Evolutionary conservation across 2,797 vertebrate species (phyloP).

Genomic region (Gymnoscopelus microlampas): DNA sequence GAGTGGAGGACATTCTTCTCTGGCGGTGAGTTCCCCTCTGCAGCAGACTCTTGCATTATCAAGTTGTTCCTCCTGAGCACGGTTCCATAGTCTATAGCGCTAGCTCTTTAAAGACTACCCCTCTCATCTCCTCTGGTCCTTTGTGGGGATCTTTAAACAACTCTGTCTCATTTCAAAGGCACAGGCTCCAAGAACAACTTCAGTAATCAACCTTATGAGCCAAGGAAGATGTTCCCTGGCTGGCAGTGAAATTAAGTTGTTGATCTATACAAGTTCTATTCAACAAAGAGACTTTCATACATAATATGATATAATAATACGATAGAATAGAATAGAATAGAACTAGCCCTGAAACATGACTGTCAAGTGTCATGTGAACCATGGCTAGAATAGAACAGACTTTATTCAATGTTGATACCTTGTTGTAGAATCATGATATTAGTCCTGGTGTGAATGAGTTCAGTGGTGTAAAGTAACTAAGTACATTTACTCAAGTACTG

Average conservation of each 20-base stretch:
- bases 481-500: no score
- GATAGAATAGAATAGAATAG: not conserved
- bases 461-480: no score
- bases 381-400: not conserved
- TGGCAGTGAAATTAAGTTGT: not conserved
- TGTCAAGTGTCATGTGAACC: no score
- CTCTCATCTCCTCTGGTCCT: slow-evolving; percentile 1
- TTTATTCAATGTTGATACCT: no score
- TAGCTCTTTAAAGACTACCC: slow-evolving; percentile 13
- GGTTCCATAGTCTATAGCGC: not conserved
- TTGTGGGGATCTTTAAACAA: slow-evolving; percentile 14
- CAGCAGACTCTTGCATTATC: slow-evolving; percentile 22
- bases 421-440: no score
- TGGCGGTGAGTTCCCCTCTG: not conserved
- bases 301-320: no score
- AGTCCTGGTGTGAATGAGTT: no score
- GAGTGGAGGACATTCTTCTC: slow-evolving; percentile 4
- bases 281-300: no score
- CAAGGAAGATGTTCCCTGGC: not conserved
- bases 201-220: slow-evolving; percentile 10
- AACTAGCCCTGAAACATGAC: no score
- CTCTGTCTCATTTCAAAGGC: slow-evolving; percentile 23
- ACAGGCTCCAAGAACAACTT: slow-evolving; percentile 24
- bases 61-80: slow-evolving; percentile 13
- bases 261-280: not conserved